Conservation (phyloP, 2,888 invertebrate species). For the Alentia gelatinosa region DNA sequence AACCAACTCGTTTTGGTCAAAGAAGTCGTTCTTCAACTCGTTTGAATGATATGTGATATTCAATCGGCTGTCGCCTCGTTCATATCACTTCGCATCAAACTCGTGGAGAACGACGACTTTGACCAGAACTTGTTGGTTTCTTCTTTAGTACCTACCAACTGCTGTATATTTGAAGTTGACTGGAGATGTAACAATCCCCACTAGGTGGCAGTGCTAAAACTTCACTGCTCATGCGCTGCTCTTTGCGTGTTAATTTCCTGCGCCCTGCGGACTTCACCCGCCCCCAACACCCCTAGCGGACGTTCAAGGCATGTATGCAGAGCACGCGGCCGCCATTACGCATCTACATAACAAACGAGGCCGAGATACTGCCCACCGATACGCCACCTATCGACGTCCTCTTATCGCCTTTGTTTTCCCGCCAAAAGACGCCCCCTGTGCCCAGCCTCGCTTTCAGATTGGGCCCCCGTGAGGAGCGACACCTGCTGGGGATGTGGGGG, state of each 20-base stretch:
- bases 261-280: neutral
- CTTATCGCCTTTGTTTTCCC: neutral
- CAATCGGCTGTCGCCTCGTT: too few relatives aligned
- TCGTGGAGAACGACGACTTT: too few relatives aligned
- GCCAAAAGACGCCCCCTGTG: neutral
- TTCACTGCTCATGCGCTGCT: neutral
- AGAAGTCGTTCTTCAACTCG: too few relatives aligned
- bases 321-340: neutral
- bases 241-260: neutral
- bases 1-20: too few relatives aligned
- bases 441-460: conserved; percentile 9
- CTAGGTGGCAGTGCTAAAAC: neutral
- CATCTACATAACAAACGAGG: neutral
- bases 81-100: too few relatives aligned
- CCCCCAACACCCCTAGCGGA: neutral
- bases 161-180: too few relatives aligned
- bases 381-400: neutral
- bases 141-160: too few relatives aligned
- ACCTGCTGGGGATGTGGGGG: conserved; percentile 4
- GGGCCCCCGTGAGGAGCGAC: neutral
- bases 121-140: too few relatives aligned
- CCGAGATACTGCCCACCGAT: neutral
- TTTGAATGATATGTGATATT: too few relatives aligned
- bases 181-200: neutral
- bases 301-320: neutral